These are phyloP conservation scores for Limnephilus marmoratus DNA, from an alignment of 2,888 invertebrate genomes.

Conservation along the genomic window DNA sequence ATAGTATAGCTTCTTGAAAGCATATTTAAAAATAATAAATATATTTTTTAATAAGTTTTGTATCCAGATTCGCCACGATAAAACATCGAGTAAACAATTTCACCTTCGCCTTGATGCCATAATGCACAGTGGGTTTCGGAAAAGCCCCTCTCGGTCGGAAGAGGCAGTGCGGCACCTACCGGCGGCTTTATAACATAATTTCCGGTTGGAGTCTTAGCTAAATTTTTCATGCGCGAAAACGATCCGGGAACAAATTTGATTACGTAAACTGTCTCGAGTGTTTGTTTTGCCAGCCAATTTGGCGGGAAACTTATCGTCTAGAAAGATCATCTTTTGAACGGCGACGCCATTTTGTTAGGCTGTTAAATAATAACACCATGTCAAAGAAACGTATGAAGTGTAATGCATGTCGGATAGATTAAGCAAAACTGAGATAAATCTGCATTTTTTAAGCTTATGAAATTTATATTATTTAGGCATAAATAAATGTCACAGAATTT, in stretches of 20 bases:
- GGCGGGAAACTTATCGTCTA: conserved; percentile 50
- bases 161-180: conserved; percentile 38
- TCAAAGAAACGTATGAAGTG: not conserved
- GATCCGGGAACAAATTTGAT: conserved; percentile 53
- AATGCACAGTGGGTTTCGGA: conserved; percentile 14
- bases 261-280: conserved; percentile 47
- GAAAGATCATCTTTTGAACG: conserved; percentile 45
- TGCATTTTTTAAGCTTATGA: not conserved
- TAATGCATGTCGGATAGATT: not conserved
- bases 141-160: conserved; percentile 20
- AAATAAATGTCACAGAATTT: no score
- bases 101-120: not conserved
- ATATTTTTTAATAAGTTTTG: not conserved
- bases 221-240: conserved; percentile 56
- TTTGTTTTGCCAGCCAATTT: conserved; percentile 54
- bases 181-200: conserved; percentile 55
- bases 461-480: not conserved
- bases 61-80: not conserved
- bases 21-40: not conserved
- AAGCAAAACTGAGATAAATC: not conserved
- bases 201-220: conserved; percentile 56
- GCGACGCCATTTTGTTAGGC: conserved; percentile 26
- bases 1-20: not conserved
- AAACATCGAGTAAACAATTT: conserved; percentile 2
- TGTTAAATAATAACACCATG: not conserved